These are phyloP conservation scores for Urocolius indicus DNA, from an alignment of 2,113 vertebrate genomes.

Conservation along the genomic window DNA sequence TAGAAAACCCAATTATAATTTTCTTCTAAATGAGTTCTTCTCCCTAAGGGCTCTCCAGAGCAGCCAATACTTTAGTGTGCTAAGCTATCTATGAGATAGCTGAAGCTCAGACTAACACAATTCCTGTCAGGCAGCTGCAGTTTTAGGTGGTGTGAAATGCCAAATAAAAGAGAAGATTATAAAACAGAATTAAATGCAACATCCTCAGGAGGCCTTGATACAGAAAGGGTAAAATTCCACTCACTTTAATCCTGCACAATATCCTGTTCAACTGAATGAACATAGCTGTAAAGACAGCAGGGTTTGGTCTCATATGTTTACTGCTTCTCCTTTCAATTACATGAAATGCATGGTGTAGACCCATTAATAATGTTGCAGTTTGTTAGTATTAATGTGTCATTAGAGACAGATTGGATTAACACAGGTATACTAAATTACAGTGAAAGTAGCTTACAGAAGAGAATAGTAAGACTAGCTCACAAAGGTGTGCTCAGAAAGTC, in stretches of 20 bases:
- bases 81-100: constrained; percentile 17
- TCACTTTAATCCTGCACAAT: constrained; percentile 38
- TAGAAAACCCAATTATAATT: constrained; percentile 38
- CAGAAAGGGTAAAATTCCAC: constrained; percentile 25
- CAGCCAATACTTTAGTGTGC: neutral
- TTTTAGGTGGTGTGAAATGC: constrained; percentile 52
- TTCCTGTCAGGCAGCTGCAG: constrained; percentile 60
- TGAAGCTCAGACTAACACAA: constrained; percentile 26
- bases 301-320: neutral
- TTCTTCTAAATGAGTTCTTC: constrained; percentile 47
- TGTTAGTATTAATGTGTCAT: neutral
- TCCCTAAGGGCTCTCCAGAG: constrained; percentile 9
- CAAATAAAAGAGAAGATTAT: constrained; percentile 45
- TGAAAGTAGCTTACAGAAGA: neutral
- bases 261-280: neutral
- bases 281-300: neutral
- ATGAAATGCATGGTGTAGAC: neutral
- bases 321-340: neutral
- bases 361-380: neutral
- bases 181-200: constrained; percentile 40
- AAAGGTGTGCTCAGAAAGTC: neutral
- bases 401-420: neutral
- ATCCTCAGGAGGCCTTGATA: constrained; percentile 21
- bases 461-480: neutral
- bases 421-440: neutral